Evolutionary conservation across 2,797 vertebrate species (phyloP).

Genomic region (Agapornis canus): DNA sequence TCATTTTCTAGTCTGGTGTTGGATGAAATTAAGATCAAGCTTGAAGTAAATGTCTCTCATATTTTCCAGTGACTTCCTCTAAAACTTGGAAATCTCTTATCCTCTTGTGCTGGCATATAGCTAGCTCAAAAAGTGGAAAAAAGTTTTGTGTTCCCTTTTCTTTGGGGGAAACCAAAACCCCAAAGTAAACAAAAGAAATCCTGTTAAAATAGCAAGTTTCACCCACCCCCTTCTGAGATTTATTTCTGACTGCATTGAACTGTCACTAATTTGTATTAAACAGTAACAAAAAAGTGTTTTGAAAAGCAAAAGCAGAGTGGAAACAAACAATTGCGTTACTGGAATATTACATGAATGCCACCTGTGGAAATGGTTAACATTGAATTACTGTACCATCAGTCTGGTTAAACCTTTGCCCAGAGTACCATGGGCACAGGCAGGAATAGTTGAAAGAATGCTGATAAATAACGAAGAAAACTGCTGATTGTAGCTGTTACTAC

Average conservation of each 20-base stretch:
- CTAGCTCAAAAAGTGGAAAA: background rate
- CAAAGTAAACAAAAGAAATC: background rate
- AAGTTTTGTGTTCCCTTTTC: background rate
- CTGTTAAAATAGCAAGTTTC: background rate
- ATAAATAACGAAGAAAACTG: background rate
- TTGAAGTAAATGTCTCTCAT: background rate
- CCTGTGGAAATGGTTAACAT: background rate
- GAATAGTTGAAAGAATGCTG: background rate
- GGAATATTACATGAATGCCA: background rate
- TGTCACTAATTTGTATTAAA: background rate
- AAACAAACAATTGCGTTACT: background rate
- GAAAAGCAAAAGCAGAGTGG: background rate
- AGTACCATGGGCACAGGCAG: background rate
- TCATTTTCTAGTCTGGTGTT: background rate
- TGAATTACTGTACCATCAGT: background rate
- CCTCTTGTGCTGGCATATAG: background rate
- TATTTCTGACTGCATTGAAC: background rate
- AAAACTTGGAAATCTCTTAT: background rate
- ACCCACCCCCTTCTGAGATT: background rate
- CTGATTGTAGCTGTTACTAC: background rate
- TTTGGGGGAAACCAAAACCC: background rate
- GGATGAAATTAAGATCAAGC: background rate
- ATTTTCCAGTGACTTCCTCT: background rate
- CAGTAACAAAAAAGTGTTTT: background rate
- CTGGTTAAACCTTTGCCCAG: background rate